Evolutionary conservation across 2,113 vertebrate species (phyloP), one percentile per base, ranked within the genome.

Genomic region (Ptilonorhynchus violaceus): DNA sequence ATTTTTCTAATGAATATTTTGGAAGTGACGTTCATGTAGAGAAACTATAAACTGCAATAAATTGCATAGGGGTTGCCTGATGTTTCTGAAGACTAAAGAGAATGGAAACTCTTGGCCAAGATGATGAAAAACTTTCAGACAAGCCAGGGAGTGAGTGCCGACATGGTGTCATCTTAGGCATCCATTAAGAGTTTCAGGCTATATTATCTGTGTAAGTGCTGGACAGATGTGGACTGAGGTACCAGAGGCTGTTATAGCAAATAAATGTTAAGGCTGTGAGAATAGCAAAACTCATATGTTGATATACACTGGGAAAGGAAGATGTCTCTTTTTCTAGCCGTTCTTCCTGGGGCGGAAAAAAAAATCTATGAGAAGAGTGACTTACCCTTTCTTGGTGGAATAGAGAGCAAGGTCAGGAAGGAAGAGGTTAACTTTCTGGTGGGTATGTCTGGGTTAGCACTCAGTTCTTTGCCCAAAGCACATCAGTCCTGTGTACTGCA

Each of bases 1-100:
- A 89, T 94, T 96, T 84, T 94, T 91, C 74, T 94, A 93, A 95
- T 85, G 86, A 96, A 93, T 96, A 91, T 89, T 94, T 96, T 94
- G 88, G 92, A 89, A 91, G 59, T 91, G 83, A 96, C 0, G 4
- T 87, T 37, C 66, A 69, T 79, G 56, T 64, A 69, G 41, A 89
- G 84, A 82, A 96, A 92, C 46, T 92, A 87, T 93, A 96, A 94
- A 96, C 42, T 58, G 49, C 73, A 93, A 96, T 95, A 95, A 93
- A 96, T 94, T 96, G 85, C 72, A 62, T 27, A 53, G 69, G 62
- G 80, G 8, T 79, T 93, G 69, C 72, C 85, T 93, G 86, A 53
- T 85, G 86, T 91, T 95, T 87, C 86, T 96, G 49, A 73, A 88
- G 69, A 52, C 52, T 92, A 74, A 91, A 87, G 66, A 91, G 66